phyloP scores from a whole-genome alignment of 2,797 vertebrate species.

The Spheniscus humboldti region DNA sequence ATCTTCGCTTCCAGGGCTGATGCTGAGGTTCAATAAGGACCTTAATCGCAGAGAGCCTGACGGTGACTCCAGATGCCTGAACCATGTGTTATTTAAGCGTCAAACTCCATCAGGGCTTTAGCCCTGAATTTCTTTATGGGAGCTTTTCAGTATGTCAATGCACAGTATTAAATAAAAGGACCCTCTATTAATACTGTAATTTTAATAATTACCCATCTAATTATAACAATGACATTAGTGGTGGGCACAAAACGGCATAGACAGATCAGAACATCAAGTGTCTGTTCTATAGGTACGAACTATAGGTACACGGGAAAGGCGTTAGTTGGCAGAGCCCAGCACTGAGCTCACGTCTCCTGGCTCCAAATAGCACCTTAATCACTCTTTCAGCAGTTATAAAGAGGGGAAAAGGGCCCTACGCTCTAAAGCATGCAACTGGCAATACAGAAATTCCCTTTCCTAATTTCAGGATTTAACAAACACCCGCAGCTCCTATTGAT shows the following conservation, averaged over 20 bases:
- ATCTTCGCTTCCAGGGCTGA: background rate
- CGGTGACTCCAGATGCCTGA: background rate
- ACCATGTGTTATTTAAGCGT: background rate
- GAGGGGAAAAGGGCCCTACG: background rate
- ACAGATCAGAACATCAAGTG: background rate
- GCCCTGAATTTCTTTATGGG: background rate
- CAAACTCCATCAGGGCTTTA: background rate
- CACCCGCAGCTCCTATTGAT: background rate
- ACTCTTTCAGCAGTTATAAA: background rate
- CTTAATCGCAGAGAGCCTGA: background rate
- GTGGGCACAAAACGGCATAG: background rate
- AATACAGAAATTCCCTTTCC: background rate
- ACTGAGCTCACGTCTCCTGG: background rate
- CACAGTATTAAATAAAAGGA: background rate
- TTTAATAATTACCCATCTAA: background rate
- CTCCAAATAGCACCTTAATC: background rate
- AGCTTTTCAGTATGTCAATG: background rate
- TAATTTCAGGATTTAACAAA: background rate
- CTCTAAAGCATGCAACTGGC: background rate
- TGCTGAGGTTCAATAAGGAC: background rate
- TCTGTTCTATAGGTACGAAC: accelerated
- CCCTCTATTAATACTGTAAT: background rate
- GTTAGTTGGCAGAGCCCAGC: background rate
- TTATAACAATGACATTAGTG: background rate
- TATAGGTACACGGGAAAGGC: accelerated